phyloP scores from a whole-genome alignment of 2,888 invertebrate species.

The Tromatobia lineatoria region DNA sequence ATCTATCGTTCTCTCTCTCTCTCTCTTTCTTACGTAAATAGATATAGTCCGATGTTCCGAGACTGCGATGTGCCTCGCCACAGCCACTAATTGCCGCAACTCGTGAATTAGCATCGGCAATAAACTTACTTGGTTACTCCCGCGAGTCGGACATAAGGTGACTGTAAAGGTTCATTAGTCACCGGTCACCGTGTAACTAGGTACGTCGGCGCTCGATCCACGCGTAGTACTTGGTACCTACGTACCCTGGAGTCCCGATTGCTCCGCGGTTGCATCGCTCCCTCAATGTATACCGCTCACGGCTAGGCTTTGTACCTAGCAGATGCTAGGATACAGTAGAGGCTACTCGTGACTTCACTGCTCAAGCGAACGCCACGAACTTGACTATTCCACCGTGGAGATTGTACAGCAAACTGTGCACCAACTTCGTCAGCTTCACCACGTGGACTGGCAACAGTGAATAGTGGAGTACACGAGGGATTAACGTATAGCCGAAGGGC shows the following conservation, averaged over 20 bases:
- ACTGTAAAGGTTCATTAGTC: conserved; percentile 84
- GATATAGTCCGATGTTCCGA: conserved; percentile 31
- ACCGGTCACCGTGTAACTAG: conserved; percentile 79
- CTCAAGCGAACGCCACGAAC: not conserved
- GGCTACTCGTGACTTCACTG: conserved; percentile 13
- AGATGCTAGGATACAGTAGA: not conserved
- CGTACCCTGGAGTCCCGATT: conserved; percentile 53
- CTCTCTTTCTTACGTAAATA: too few species aligned
- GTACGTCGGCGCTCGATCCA: conserved; percentile 67
- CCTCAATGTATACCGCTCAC: conserved; percentile 42
- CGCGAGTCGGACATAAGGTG: conserved; percentile 80
- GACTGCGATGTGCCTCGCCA: conserved; percentile 57
- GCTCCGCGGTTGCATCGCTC: conserved; percentile 52
- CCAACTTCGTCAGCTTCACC: conserved; percentile 2
- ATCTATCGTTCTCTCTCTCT: conserved; percentile 30
- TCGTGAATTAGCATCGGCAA: conserved; percentile 83
- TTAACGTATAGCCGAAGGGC: conserved; percentile 27
- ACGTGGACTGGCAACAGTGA: not conserved
- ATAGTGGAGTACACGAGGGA: conserved; percentile 7
- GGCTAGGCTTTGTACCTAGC: conserved; percentile 37
- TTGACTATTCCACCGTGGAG: not conserved
- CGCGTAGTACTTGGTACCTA: conserved; percentile 46
- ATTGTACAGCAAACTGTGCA: not conserved
- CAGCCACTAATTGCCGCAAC: conserved; percentile 81
- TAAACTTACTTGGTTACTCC: conserved; percentile 78